phyloP scores from a whole-genome alignment of 1,140 invertebrate genomes.

The Nebria ingens region DNA sequence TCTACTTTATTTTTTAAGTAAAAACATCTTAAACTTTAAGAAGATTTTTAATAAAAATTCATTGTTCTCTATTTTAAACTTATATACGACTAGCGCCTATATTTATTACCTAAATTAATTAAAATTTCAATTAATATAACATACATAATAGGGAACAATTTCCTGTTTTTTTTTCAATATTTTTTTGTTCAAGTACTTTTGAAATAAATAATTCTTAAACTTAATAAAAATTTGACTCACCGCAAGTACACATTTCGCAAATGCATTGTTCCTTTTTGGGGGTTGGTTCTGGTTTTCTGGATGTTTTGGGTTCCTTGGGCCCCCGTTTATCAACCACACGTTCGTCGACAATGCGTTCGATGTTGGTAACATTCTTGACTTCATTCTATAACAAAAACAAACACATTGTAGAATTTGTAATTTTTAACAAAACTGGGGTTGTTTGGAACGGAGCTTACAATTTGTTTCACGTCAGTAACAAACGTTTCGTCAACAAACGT shows the following conservation, averaged over 20 bases:
- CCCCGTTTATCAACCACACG: conserved; percentile 32
- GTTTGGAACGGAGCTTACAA: conserved; percentile 27
- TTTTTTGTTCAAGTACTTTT: conserved; percentile 4
- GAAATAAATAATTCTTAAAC: conserved; percentile 22
- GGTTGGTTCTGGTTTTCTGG: conserved; percentile 15
- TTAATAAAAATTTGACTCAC: conserved; percentile 53
- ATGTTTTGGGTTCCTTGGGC: conserved; percentile 25
- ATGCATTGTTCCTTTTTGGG: conserved; percentile 69
- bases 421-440: no score
- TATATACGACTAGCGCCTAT: no score
- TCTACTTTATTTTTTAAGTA: no score
- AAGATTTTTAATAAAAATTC: no score
- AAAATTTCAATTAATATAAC: no score
- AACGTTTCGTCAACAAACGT: conserved; percentile 23
- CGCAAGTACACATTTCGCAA: conserved; percentile 82
- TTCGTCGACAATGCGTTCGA: conserved; percentile 29
- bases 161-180: no score
- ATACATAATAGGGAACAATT: no score
- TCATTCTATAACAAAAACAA: conserved; percentile 27
- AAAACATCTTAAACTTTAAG: no score
- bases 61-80: no score
- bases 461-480: conserved; percentile 29
- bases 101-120: no score
- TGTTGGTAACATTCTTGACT: conserved; percentile 31
- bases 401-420: no score